Percentiles rank a stretch among this genome's conserved stretches.
phyloP scores from a whole-genome alignment of 2,888 invertebrate species.

The Hedychridium roseum region DNA sequence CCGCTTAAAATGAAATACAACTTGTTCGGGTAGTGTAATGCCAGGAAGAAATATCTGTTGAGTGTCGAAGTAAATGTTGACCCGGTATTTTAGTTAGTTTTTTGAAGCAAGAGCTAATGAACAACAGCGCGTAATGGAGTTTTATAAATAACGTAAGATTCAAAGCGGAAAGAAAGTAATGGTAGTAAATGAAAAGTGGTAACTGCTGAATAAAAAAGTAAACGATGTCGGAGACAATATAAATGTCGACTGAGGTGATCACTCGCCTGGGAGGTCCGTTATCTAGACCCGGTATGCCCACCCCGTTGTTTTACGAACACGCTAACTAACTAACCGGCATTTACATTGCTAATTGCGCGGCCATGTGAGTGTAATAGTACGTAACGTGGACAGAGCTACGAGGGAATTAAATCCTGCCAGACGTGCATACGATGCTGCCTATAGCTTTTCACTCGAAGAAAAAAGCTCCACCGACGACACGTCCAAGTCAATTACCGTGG shows the following conservation, averaged over 20 bases:
- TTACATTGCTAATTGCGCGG: constrained; percentile 63
- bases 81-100: too few species aligned
- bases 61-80: too few species aligned
- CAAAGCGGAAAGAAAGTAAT: too few species aligned
- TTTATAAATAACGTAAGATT: too few species aligned
- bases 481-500: too few species aligned
- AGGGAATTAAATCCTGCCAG: constrained; percentile 52
- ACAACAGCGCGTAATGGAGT: too few species aligned
- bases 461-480: neutral
- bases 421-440: neutral
- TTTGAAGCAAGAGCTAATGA: too few species aligned
- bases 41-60: too few species aligned
- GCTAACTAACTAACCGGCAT: constrained; percentile 62
- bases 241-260: constrained; percentile 54
- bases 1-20: too few species aligned
- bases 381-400: constrained; percentile 58
- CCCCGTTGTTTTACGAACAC: constrained; percentile 54
- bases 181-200: too few species aligned
- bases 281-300: constrained; percentile 50
- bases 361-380: constrained; percentile 57
- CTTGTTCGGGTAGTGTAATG: too few species aligned
- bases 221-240: constrained; percentile 53
- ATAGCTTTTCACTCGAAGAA: neutral
- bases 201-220: too few species aligned
- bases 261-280: constrained; percentile 61